Evolutionary conservation across 2,797 vertebrate genomes (phyloP).

Genomic region (Melanotaenia parkinsoni): DNA sequence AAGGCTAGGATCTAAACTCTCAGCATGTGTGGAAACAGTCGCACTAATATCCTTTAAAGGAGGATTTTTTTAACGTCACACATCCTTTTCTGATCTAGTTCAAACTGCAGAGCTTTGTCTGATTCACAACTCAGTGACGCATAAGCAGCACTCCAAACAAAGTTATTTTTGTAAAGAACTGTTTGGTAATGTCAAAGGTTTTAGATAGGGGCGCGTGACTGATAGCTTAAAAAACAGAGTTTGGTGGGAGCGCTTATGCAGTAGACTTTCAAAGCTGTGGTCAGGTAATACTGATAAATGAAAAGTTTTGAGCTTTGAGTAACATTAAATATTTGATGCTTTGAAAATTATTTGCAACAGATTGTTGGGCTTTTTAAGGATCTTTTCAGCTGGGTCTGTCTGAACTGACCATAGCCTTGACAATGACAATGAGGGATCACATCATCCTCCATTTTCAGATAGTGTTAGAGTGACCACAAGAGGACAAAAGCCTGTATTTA

Average conservation of each 20-base stretch:
- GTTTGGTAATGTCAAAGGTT: slow-evolving; percentile 55
- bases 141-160: slow-evolving; percentile 48
- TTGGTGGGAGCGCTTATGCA: no score
- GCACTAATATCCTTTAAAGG: slow-evolving; percentile 13
- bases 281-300: no score
- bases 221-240: neutral
- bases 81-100: slow-evolving; percentile 18
- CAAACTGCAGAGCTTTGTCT: slow-evolving; percentile 33
- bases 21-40: neutral
- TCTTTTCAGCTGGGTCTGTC: neutral
- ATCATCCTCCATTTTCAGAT: slow-evolving; percentile 53
- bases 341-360: no score
- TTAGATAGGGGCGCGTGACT: slow-evolving; percentile 28
- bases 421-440: slow-evolving; percentile 34
- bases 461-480: slow-evolving; percentile 81
- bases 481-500: slow-evolving; percentile 75
- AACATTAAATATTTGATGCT: no score
- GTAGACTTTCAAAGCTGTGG: no score
- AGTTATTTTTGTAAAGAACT: slow-evolving; percentile 57
- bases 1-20: neutral
- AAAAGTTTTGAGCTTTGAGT: no score
- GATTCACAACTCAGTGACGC: slow-evolving; percentile 61
- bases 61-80: neutral
- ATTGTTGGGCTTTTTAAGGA: neutral
- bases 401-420: neutral